Evolutionary conservation across 2,888 invertebrate genomes (phyloP), one percentile per base, ranked within the genome.

Genomic region (Agrenia bidenticulata): DNA sequence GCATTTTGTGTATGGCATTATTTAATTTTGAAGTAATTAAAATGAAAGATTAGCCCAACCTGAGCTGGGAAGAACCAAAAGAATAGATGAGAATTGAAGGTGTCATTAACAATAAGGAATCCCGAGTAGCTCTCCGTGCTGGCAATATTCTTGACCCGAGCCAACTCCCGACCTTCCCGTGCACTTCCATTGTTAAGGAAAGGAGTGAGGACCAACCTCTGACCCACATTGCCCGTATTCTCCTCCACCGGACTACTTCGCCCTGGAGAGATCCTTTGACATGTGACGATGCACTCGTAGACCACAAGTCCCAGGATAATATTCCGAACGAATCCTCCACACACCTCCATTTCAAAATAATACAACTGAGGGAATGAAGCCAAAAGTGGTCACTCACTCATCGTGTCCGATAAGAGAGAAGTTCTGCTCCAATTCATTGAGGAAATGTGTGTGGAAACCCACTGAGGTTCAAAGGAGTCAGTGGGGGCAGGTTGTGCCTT

Each of bases 61-160:
- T 86, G 84, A 0, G 92, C 87, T 0, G 92, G 92, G 78, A 94
- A 93, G 78, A 89, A 94, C 94, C 94, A 94, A 80, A 94, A 92
- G 81, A 93, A 94, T 80, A 90, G 84, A 78, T 94, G 92, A 0
- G 92, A 91, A 74, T 89, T 85, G 77, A 83, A 87, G 0, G 83
- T 80, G 76, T 88, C 85, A 78, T 94, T 87, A 0, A 94, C 93
- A 0, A 93, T 94, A 61, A 94, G 83, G 78, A 87, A 94, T 11
- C 91, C 90, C 17, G 90, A 84, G 77, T 88, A 89, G 77, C 90
- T 90, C 37, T 82, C 83, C 5, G 69, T 77, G 7, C 81, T 78
- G 5, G 82, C 82, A 51, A 72, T 67, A 45, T 69, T 72, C 54
- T 72, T 69, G 9, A 72, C 71, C 7, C 65, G 24, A 4, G 67